Percentiles rank a stretch among this genome's conserved stretches.
phyloP scores from a whole-genome alignment of 2,888 invertebrate genomes.

The Ctena decussata region DNA sequence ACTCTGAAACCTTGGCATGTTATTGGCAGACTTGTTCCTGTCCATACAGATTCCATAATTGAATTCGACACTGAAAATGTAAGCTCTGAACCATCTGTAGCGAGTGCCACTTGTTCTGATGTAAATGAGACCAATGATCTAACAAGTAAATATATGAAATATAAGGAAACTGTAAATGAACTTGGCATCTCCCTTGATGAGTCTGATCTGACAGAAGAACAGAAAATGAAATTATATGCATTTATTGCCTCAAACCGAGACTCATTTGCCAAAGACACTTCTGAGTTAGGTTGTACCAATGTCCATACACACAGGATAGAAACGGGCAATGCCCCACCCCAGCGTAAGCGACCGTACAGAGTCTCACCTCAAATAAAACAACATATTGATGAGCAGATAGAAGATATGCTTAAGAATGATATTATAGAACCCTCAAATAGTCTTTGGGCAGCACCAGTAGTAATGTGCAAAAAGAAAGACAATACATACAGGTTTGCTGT shows the following conservation, averaged over 20 bases:
- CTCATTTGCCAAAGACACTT: conserved; percentile 47
- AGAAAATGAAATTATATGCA: conserved; percentile 25
- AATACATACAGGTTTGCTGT: conserved; percentile 51
- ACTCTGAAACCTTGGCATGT: conserved; percentile 5
- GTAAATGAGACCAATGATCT: background rate
- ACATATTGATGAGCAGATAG: conserved; percentile 37
- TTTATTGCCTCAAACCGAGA: conserved; percentile 38
- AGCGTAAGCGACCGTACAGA: conserved; percentile 45
- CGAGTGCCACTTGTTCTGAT: background rate
- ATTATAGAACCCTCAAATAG: conserved; percentile 60
- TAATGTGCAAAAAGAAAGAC: conserved; percentile 55
- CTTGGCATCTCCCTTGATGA: conserved; percentile 29
- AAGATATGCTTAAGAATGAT: conserved; percentile 52
- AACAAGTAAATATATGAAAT: background rate
- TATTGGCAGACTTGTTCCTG: conserved; percentile 25
- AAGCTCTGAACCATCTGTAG: background rate
- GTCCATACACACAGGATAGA: conserved; percentile 47
- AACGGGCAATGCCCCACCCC: conserved; percentile 47
- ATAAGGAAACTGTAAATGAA: background rate
- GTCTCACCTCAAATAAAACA: conserved; percentile 21
- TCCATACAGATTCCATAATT: conserved; percentile 24
- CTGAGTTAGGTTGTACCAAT: conserved; percentile 31
- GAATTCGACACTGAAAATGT: background rate
- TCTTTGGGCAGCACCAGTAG: conserved; percentile 58
- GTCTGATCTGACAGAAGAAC: conserved; percentile 7